A percentile compares a stretch with the other conserved stretches of the same genome.
Conservation (phyloP, 2,113 vertebrate species). For the Carollia perspicillata region DNA sequence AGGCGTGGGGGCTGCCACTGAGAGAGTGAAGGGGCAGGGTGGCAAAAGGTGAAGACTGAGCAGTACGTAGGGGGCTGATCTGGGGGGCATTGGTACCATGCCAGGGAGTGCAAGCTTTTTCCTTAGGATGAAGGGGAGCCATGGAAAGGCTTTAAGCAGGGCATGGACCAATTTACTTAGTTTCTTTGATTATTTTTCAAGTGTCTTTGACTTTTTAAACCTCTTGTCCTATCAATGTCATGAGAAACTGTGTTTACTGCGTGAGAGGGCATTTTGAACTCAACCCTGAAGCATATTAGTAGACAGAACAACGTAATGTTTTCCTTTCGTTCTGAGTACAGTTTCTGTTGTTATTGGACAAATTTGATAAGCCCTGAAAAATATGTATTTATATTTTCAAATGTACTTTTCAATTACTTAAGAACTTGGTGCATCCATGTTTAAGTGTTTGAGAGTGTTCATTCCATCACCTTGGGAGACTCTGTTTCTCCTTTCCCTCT, state of each 20-base stretch:
- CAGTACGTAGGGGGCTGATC: fast-evolving
- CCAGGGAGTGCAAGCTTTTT: background rate
- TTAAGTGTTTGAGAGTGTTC: background rate
- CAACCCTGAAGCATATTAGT: background rate
- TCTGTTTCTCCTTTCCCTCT: background rate
- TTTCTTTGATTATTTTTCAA: background rate
- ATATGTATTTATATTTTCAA: background rate
- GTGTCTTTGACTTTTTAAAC: background rate
- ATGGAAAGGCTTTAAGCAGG: background rate
- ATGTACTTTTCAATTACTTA: background rate
- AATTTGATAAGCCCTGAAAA: background rate
- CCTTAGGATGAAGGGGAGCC: background rate
- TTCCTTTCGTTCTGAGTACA: background rate
- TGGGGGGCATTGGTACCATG: too few relatives aligned
- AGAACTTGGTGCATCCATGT: background rate
- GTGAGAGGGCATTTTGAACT: background rate
- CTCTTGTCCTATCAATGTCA: background rate
- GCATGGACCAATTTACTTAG: background rate
- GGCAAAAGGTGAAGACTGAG: background rate
- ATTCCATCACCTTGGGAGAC: background rate
- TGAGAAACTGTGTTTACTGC: background rate
- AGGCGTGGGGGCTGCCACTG: background rate
- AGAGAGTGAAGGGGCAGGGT: background rate
- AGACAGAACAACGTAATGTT: background rate
- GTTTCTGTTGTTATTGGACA: background rate